Evolutionary conservation across 1,140 invertebrate genomes (phyloP).

Genomic region (Galendromus occidentalis): DNA sequence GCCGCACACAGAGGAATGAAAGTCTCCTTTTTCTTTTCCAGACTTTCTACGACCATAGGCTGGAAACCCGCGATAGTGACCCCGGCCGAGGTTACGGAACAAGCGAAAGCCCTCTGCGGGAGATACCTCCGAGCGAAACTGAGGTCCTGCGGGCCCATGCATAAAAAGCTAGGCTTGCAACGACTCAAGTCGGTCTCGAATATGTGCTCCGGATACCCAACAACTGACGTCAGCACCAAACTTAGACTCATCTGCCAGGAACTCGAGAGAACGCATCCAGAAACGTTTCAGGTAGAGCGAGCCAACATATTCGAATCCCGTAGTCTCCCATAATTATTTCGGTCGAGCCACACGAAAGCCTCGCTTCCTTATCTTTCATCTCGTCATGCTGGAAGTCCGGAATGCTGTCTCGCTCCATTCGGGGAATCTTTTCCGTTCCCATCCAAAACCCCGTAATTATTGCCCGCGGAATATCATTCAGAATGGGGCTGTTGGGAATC

Average conservation of each 20-base stretch:
- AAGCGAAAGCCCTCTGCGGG: neutral
- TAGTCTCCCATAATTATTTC: too few species aligned
- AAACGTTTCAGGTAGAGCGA: neutral
- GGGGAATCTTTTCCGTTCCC: too few species aligned
- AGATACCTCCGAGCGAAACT: constrained; percentile 26
- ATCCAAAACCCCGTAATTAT: too few species aligned
- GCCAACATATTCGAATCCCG: too few species aligned
- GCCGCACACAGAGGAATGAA: too few species aligned
- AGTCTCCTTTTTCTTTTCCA: neutral
- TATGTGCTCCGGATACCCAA: constrained; percentile 23
- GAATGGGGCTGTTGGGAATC: too few species aligned
- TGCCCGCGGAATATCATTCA: too few species aligned
- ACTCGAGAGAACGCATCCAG: constrained; percentile 38
- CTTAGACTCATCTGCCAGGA: constrained; percentile 36
- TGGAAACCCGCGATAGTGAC: constrained; percentile 2
- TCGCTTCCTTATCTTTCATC: too few species aligned
- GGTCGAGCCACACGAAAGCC: too few species aligned
- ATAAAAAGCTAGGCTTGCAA: constrained; percentile 45
- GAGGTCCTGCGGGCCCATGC: constrained; percentile 41
- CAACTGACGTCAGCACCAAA: constrained; percentile 38
- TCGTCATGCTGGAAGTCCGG: too few species aligned
- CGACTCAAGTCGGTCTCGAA: constrained; percentile 36
- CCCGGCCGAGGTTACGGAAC: neutral
- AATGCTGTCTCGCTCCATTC: too few species aligned
- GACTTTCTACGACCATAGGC: neutral